A percentile compares a stretch with the other conserved stretches of the same genome.
These are phyloP conservation scores for Selenia dentaria DNA, from an alignment of 2,888 invertebrate genomes.

Conservation along the genomic window DNA sequence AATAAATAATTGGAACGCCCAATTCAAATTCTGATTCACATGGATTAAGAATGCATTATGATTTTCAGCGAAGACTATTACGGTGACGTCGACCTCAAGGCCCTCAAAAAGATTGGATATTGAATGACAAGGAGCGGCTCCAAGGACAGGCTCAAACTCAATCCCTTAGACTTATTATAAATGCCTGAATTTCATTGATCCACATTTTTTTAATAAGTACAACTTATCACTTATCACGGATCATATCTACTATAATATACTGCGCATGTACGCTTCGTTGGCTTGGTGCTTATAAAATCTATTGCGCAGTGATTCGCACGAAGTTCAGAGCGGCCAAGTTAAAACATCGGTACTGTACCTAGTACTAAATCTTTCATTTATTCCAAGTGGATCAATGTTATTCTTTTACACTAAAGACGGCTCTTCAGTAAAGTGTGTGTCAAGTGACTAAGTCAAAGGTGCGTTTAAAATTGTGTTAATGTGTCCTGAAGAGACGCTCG, in stretches of 20 bases:
- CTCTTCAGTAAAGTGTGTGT: conserved; percentile 21
- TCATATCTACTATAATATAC: too few relatives aligned
- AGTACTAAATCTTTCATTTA: too few relatives aligned
- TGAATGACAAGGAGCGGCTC: conserved; percentile 82
- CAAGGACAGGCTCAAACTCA: conserved; percentile 77
- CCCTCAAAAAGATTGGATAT: conserved; percentile 92
- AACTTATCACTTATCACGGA: too few relatives aligned
- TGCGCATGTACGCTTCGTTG: too few relatives aligned
- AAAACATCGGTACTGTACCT: too few relatives aligned
- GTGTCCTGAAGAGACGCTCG: conserved; percentile 73
- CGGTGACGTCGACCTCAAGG: conserved; percentile 95
- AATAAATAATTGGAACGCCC: background rate
- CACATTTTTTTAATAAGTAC: background rate
- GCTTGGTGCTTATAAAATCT: too few relatives aligned
- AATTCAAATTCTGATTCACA: background rate
- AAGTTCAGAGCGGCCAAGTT: too few relatives aligned
- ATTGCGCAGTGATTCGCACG: too few relatives aligned
- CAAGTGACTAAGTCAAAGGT: conserved; percentile 22
- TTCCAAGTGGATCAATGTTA: background rate
- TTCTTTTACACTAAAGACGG: conserved; percentile 2
- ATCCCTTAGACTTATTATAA: conserved; percentile 67
- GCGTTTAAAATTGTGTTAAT: conserved; percentile 36
- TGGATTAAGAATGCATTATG: background rate
- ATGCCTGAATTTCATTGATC: conserved; percentile 1
- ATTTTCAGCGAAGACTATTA: conserved; percentile 94